Conservation (phyloP, 2,113 vertebrate genomes). For the Heptranchias perlo region DNA sequence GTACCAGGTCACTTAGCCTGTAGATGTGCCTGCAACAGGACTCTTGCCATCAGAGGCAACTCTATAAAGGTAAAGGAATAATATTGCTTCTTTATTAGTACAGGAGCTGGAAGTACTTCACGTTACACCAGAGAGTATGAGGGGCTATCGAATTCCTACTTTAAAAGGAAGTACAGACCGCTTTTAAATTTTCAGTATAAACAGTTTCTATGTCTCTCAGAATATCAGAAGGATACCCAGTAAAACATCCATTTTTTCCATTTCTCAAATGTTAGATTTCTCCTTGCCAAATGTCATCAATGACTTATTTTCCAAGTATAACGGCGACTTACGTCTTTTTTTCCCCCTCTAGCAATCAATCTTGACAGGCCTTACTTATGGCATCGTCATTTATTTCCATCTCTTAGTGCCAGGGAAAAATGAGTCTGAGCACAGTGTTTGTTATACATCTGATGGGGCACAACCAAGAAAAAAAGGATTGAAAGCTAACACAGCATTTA, state of each 20-base stretch:
- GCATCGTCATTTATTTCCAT: neutral
- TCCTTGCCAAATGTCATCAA: neutral
- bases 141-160: neutral
- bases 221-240: neutral
- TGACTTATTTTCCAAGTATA: neutral
- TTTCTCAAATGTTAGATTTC: neutral
- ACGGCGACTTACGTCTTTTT: neutral
- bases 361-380: neutral
- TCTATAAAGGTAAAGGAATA: neutral
- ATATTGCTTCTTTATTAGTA: neutral
- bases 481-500: neutral
- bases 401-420: neutral
- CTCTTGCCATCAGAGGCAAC: neutral
- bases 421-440: neutral
- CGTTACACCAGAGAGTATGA: neutral
- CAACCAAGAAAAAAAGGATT: neutral
- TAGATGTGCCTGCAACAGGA: neutral
- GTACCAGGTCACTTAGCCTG: neutral
- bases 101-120: neutral
- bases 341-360: neutral
- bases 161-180: neutral
- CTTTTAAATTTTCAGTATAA: neutral
- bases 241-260: neutral
- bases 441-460: neutral
- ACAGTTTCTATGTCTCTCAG: neutral